A percentile compares a stretch with the other conserved stretches of the same genome.
phyloP scores from a whole-genome alignment of 2,113 vertebrate species.

The Nothobranchius kuhntae region DNA sequence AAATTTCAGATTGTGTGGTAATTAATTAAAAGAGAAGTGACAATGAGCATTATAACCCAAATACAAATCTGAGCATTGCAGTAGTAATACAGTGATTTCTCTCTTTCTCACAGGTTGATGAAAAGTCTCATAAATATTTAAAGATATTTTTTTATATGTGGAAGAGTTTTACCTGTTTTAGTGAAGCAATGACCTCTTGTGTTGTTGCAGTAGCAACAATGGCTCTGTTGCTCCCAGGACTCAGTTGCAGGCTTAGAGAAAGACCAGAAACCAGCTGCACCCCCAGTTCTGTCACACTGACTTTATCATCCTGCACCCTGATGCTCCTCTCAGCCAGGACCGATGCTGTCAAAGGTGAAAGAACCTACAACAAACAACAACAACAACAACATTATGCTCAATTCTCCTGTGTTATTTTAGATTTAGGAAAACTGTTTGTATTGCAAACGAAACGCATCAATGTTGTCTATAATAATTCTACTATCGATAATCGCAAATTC shows the following conservation, averaged over 20 bases:
- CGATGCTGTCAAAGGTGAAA: slow-evolving; percentile 90
- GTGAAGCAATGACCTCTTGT: slow-evolving; percentile 85
- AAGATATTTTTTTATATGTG: not conserved
- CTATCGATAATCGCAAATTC: not conserved
- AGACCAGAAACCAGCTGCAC: slow-evolving; percentile 93
- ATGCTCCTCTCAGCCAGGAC: slow-evolving; percentile 93
- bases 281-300: slow-evolving; percentile 90
- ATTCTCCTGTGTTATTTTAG: not conserved
- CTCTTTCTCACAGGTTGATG: not conserved
- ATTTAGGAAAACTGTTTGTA: not conserved
- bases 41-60: slow-evolving; percentile 8
- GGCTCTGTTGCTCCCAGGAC: slow-evolving; percentile 81
- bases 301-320: slow-evolving; percentile 92
- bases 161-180: slow-evolving; percentile 85
- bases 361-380: slow-evolving; percentile 79
- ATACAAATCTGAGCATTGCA: not conserved
- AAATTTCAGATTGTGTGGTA: slow-evolving; percentile 39
- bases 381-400: not conserved
- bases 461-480: slow-evolving; percentile 11
- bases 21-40: slow-evolving; percentile 42
- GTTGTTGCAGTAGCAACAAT: slow-evolving; percentile 85
- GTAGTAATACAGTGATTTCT: not conserved
- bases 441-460: not conserved
- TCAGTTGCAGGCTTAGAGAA: slow-evolving; percentile 87
- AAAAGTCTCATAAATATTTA: not conserved